Percentiles rank a stretch among this genome's conserved stretches.
These are phyloP conservation scores for Glossophaga mutica DNA, from an alignment of 2,797 vertebrate species.

Conservation along the genomic window DNA sequence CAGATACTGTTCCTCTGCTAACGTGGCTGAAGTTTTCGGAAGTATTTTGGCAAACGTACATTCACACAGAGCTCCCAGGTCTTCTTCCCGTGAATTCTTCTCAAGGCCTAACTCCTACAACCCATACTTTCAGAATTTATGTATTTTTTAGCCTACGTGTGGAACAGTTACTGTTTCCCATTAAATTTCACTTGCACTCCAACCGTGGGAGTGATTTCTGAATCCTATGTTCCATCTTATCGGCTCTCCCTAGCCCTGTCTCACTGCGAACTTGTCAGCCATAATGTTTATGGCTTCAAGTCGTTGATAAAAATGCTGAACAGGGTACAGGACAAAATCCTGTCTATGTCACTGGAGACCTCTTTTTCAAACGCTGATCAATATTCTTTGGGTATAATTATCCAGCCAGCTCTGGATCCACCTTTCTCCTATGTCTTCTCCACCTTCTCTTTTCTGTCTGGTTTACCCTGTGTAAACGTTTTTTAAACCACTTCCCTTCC, in stretches of 20 bases:
- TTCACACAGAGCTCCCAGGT: not conserved
- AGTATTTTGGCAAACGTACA: not conserved
- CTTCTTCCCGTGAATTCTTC: not conserved
- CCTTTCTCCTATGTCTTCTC: not conserved
- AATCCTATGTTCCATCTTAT: not conserved
- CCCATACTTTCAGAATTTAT: not conserved
- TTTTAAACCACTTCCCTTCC: not conserved
- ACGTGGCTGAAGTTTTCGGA: not conserved
- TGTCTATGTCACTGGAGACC: slow-evolving; percentile 35
- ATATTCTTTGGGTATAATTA: not conserved
- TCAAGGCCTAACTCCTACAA: not conserved
- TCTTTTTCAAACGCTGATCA: slow-evolving; percentile 12
- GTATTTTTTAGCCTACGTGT: not conserved
- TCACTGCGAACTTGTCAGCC: not conserved
- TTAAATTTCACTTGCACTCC: slow-evolving; percentile 10
- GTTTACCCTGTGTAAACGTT: not conserved
- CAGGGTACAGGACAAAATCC: slow-evolving; percentile 19
- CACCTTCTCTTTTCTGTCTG: not conserved
- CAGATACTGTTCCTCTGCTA: not conserved
- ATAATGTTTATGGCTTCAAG: slow-evolving; percentile 10
- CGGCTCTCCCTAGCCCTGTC: not conserved
- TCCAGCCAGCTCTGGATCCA: not conserved
- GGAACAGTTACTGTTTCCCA: not conserved
- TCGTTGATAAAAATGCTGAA: slow-evolving; percentile 47
- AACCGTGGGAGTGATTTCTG: not conserved